phyloP scores from a whole-genome alignment of 1,140 invertebrate species.

The Hyphantria cunea region DNA sequence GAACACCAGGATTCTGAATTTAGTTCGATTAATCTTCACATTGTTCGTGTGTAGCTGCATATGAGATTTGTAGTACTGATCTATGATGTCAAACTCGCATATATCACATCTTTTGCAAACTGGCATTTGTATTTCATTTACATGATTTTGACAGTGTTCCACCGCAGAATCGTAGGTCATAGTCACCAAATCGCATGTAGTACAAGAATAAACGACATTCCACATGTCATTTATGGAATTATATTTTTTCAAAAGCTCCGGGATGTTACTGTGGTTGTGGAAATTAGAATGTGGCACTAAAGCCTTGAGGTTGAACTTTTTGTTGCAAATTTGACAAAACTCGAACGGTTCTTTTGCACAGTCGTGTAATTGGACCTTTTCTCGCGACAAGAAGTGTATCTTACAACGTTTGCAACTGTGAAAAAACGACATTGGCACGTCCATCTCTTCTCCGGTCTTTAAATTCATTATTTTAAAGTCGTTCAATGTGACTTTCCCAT shows the following conservation, averaged over 20 bases:
- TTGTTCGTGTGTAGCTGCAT: slow-evolving; percentile 22
- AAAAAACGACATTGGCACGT: slow-evolving; percentile 10
- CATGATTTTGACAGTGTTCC: slow-evolving; percentile 36
- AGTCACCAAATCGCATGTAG: slow-evolving; percentile 21
- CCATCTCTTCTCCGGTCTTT: neutral
- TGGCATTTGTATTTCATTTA: slow-evolving; percentile 2
- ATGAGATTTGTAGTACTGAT: slow-evolving; percentile 23
- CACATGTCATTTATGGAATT: slow-evolving; percentile 19
- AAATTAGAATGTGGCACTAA: slow-evolving; percentile 26
- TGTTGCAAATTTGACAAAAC: slow-evolving; percentile 28
- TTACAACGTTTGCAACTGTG: slow-evolving; percentile 21
- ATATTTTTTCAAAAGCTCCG: slow-evolving; percentile 34
- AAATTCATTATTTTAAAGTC: neutral
- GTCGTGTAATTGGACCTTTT: neutral
- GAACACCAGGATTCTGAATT: slow-evolving; percentile 30
- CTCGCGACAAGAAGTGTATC: slow-evolving; percentile 4
- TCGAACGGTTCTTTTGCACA: slow-evolving; percentile 13
- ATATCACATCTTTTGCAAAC: slow-evolving; percentile 20
- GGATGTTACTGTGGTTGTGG: slow-evolving; percentile 21
- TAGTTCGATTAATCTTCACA: neutral
- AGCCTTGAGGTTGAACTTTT: slow-evolving; percentile 21
- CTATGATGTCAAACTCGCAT: slow-evolving; percentile 31
- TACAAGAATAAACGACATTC: slow-evolving; percentile 37
- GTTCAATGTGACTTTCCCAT: neutral
- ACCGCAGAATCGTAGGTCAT: slow-evolving; percentile 35